Conservation (phyloP, 2,113 vertebrate genomes). For the Patagioenas fasciata region DNA sequence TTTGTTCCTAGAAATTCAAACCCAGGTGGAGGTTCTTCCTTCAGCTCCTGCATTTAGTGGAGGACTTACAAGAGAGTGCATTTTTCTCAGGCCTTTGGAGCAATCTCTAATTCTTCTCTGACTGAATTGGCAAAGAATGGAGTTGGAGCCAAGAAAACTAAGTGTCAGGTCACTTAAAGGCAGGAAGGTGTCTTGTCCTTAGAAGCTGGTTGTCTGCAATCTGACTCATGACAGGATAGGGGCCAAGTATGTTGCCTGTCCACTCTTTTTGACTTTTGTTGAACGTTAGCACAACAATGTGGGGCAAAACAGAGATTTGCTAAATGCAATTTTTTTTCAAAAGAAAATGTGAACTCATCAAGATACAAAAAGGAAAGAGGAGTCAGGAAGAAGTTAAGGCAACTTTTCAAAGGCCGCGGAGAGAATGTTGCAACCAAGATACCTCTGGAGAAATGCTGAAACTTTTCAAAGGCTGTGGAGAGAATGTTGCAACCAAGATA, state of each 20-base stretch:
- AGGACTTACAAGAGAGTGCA: not conserved
- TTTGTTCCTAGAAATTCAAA: not conserved
- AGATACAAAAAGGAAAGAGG: not conserved
- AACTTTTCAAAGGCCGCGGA: not conserved
- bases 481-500: not conserved
- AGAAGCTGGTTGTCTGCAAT: not conserved
- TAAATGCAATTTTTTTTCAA: not conserved
- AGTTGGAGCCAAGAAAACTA: not conserved
- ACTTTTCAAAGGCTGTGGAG: too few species aligned
- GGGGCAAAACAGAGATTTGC: not conserved
- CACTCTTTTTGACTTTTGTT: not conserved
- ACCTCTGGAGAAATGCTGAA: not conserved
- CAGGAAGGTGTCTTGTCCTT: not conserved
- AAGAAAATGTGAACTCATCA: not conserved
- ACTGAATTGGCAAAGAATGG: not conserved
- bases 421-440: not conserved
- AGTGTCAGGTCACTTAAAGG: fast-evolving
- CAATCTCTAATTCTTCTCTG: not conserved
- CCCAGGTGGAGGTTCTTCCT: not conserved
- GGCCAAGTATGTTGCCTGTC: not conserved
- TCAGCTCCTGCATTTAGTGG: not conserved
- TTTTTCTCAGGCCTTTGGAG: not conserved
- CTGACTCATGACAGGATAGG: not conserved
- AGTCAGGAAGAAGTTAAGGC: not conserved
- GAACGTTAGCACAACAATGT: not conserved